A percentile compares a stretch with the other conserved stretches of the same genome.
Conservation (phyloP, 2,888 invertebrate species). For the Drosophila testacea region DNA sequence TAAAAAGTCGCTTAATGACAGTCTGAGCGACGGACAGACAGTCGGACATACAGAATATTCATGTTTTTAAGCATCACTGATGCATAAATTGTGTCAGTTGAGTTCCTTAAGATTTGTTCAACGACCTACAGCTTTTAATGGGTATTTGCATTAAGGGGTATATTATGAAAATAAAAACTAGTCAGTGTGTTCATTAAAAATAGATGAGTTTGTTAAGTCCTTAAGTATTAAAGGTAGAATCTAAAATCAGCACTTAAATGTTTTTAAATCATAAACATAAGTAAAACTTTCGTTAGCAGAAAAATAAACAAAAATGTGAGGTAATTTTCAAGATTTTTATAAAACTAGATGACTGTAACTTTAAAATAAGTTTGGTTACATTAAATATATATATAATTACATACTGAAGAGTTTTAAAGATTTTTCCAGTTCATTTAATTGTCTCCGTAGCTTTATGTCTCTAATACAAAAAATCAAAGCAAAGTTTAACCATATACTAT, state of each 20-base stretch:
- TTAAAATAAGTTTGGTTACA: too few species aligned
- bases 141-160: constrained; percentile 3
- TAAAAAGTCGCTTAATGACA: constrained; percentile 72
- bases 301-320: background rate
- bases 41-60: background rate
- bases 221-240: background rate
- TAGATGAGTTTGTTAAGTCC: constrained; percentile 6
- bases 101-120: constrained; percentile 53
- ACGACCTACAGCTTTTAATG: constrained; percentile 26
- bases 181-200: background rate
- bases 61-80: constrained; percentile 16
- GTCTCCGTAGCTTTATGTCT: too few species aligned
- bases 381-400: too few species aligned
- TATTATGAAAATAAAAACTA: constrained; percentile 23
- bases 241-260: constrained; percentile 1
- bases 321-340: background rate
- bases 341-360: too few species aligned
- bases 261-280: background rate
- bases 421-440: too few species aligned
- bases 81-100: constrained; percentile 46
- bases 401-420: too few species aligned
- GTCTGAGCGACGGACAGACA: background rate
- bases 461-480: too few species aligned
- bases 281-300: background rate
- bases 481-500: background rate